Conservation (phyloP, 2,888 invertebrate species). For the Eurois occulta region DNA sequence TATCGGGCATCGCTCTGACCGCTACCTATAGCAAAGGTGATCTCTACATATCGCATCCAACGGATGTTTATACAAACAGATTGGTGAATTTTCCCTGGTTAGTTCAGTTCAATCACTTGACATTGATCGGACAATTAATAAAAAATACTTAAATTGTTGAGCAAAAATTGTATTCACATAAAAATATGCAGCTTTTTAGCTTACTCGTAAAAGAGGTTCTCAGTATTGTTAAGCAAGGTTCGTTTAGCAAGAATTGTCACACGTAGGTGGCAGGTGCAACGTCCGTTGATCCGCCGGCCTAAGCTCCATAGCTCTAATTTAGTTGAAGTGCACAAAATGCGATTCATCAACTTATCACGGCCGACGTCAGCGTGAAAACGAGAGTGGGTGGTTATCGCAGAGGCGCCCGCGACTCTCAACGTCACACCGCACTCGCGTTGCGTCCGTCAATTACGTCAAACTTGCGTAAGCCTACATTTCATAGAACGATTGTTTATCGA, state of each 20-base stretch:
- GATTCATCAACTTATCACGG: conserved; percentile 79
- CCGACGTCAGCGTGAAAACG: conserved; percentile 80
- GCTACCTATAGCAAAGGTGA: conserved; percentile 76
- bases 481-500: conserved; percentile 72
- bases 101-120: conserved; percentile 68
- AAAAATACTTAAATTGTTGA: conserved; percentile 18
- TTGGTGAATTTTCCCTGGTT: conserved; percentile 75
- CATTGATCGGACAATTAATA: conserved; percentile 52
- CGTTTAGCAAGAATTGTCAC: conserved; percentile 23
- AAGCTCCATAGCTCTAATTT: conserved; percentile 56
- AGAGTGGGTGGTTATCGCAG: conserved; percentile 82
- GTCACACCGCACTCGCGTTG: conserved; percentile 73
- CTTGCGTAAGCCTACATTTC: conserved; percentile 73
- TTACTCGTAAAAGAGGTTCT: conserved; percentile 5
- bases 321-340: conserved; percentile 67
- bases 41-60: conserved; percentile 71
- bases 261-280: conserved; percentile 27
- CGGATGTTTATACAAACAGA: conserved; percentile 81
- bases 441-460: conserved; percentile 75
- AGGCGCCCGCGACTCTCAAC: conserved; percentile 73
- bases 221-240: conserved; percentile 31
- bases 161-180: conserved; percentile 5
- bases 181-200: conserved; percentile 1
- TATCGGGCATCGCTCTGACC: conserved; percentile 75
- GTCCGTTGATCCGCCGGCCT: conserved; percentile 26